phyloP scores from a whole-genome alignment of 2,113 vertebrate genomes.

The Pyxicephalus adspersus region DNA sequence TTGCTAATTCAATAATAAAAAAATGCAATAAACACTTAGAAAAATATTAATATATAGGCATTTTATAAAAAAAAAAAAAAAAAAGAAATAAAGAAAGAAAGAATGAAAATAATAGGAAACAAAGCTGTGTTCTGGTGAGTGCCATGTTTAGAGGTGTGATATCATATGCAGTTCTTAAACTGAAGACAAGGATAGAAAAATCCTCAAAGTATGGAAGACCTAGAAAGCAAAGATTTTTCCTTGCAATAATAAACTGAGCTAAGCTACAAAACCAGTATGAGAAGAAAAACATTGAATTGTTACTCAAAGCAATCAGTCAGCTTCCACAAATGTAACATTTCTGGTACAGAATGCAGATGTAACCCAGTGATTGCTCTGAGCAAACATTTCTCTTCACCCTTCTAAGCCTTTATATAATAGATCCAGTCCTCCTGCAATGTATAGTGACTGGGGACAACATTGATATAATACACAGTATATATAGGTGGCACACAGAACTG shows the following conservation, averaged over 20 bases:
- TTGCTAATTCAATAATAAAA: conserved; percentile 11
- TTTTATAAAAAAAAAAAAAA: conserved; percentile 4
- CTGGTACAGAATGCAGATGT: neutral
- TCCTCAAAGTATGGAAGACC: conserved; percentile 24
- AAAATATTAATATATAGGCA: conserved; percentile 22
- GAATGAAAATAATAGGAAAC: too few relatives aligned
- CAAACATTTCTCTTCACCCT: too few relatives aligned
- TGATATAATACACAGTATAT: too few relatives aligned
- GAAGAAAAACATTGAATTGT: too few relatives aligned
- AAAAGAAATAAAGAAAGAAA: neutral
- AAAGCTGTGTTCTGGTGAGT: conserved; percentile 7
- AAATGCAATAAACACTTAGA: conserved; percentile 35
- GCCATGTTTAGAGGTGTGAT: conserved; percentile 1
- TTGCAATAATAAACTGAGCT: neutral
- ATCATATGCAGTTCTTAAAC: neutral
- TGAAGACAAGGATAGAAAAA: neutral
- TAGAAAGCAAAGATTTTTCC: conserved; percentile 9
- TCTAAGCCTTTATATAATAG: too few relatives aligned
- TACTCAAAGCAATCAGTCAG: too few relatives aligned
- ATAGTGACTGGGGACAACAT: neutral
- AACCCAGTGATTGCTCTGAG: neutral
- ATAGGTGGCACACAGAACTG: neutral
- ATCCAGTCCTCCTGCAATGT: neutral
- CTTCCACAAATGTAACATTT: too few relatives aligned
- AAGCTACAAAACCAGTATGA: too few relatives aligned